Base-by-base conservation (phyloP, 2,888 invertebrate genomes). In the Eupeodes luniger region DNA sequence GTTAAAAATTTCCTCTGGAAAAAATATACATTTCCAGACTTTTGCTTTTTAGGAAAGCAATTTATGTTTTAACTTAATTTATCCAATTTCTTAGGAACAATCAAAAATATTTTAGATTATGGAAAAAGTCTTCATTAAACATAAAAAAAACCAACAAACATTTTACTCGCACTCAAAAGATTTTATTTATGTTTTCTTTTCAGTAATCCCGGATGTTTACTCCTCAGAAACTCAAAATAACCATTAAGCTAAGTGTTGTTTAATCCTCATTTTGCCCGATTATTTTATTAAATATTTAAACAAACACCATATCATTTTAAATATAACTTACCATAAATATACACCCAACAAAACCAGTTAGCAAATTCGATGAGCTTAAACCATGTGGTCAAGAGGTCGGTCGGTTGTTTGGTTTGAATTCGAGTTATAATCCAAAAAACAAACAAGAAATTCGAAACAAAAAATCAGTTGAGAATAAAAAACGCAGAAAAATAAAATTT, bases 361-460 rank as follows among this genome's bases (percentile, higher is more conserved):
- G 62, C 55, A 62, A 44, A 81, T 79, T 79, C 70, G 82, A 86
- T 82, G 82, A 83, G 62, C 75, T 79, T 69, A 79, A 86, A 76
- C 44, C 64, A 79, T 61, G 72, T 47, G 77, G 76, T 72, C 61
- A 55, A 66, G 53, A 62, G 11, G 49, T 27, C 44, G 64, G 3
- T 6, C 61, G 64, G 3, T 6, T 40, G 47, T 7, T 64, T 9
- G 59, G 59, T n/a, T 14, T 70, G 12, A 64, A 51, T n/a, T 7
- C 40, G 27, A 7, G 75, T 7, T 53, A 59, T 77, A 85, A 78
- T 85, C 85, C 81, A 66, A 85, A 81, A 64, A 81, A 77, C 49
- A 72, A 72, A 57, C 49, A 34, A 57, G 64, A 62, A 57, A 76
- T 61, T 80, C 70, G 11, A 59, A 66, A 11, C 59, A 72, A 67